These are phyloP conservation scores for Acipenser ruthenus DNA, from an alignment of 2,797 vertebrate species.

Conservation along the genomic window DNA sequence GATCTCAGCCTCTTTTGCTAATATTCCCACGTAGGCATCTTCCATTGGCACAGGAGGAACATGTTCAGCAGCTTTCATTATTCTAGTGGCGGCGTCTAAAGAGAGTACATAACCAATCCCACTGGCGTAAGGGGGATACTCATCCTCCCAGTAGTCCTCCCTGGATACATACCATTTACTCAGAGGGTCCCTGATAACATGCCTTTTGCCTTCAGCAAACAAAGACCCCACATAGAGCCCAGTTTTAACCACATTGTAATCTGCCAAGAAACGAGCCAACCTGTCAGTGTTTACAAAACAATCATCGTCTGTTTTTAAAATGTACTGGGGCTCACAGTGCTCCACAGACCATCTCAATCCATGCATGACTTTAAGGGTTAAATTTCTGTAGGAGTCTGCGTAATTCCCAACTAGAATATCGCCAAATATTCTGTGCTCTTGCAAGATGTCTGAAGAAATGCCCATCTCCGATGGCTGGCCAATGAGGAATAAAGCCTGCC, in stretches of 20 bases:
- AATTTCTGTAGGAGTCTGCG: constrained; percentile 18
- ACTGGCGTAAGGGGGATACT: not conserved
- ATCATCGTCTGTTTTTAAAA: constrained; percentile 20
- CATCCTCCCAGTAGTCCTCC: not conserved
- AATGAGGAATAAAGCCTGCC: constrained; percentile 23
- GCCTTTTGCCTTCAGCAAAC: constrained; percentile 17
- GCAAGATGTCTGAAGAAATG: not conserved
- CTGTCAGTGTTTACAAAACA: constrained; percentile 24
- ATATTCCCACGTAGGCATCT: constrained; percentile 22
- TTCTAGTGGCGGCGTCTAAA: not conserved
- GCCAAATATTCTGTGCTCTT: not conserved
- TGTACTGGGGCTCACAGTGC: not conserved
- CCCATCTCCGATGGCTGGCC: not conserved
- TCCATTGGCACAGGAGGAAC: not conserved
- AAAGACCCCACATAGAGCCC: not conserved
- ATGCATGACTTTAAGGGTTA: constrained; percentile 22
- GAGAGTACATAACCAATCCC: constrained; percentile 16
- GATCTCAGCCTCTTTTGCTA: constrained; percentile 6
- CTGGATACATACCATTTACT: constrained; percentile 16
- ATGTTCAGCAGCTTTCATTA: not conserved
- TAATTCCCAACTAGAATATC: constrained; percentile 22
- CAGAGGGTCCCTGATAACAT: constrained; percentile 15
- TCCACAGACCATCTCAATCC: constrained; percentile 22
- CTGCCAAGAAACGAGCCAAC: constrained; percentile 13
- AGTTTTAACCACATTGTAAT: rapidly evolving